Percentiles rank a stretch among this genome's conserved stretches.
phyloP scores from a whole-genome alignment of 2,113 vertebrate genomes.

The Athene noctua region DNA sequence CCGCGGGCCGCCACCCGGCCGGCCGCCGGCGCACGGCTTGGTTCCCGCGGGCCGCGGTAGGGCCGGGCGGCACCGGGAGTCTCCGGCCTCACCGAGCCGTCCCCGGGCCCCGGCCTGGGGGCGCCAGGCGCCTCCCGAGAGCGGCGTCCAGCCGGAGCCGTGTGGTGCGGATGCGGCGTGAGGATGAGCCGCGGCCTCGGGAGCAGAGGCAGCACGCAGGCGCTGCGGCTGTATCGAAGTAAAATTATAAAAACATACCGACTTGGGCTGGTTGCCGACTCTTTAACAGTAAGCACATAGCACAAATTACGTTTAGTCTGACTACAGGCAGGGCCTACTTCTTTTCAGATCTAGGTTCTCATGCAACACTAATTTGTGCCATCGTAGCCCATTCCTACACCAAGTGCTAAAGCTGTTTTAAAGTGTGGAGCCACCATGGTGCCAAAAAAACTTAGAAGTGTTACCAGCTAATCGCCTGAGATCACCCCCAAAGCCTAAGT shows the following conservation, averaged over 20 bases:
- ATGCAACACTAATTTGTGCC: fast-evolving
- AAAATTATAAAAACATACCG: fast-evolving
- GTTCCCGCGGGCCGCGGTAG: no score
- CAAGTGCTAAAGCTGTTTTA: not conserved
- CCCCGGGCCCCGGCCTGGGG: no score
- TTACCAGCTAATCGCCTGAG: not conserved
- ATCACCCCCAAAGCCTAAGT: not conserved
- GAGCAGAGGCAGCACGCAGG: fast-evolving
- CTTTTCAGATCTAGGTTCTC: fast-evolving
- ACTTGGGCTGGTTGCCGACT: not conserved
- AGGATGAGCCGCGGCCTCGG: fast-evolving
- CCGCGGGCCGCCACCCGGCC: no score
- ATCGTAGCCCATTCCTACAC: fast-evolving
- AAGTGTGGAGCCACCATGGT: not conserved
- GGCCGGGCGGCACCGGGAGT: not conserved
- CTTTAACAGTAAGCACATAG: not conserved
- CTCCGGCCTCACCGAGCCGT: no score
- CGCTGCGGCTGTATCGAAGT: fast-evolving
- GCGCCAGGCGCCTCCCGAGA: no score
- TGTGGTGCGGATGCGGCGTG: fast-evolving
- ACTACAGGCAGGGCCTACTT: not conserved
- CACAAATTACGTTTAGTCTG: not conserved
- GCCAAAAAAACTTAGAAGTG: not conserved
- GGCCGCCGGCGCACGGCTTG: no score
- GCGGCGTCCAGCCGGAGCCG: no score